phyloP scores from a whole-genome alignment of 2,113 vertebrate species.

The Ahaetulla prasina region DNA sequence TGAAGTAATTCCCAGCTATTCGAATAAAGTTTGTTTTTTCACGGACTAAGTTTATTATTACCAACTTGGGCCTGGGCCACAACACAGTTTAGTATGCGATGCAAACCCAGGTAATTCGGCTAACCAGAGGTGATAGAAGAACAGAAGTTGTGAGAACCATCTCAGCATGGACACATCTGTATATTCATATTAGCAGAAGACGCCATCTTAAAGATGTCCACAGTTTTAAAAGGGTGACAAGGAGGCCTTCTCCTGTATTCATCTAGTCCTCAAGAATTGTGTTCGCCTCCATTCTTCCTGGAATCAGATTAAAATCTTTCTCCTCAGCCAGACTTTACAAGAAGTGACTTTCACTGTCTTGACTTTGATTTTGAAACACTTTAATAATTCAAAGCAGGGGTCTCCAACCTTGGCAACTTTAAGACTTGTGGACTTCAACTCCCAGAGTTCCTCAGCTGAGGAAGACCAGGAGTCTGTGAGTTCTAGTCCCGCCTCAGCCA shows the following conservation, averaged over 20 bases:
- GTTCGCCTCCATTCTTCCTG: neutral
- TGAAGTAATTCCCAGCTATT: too few relatives aligned
- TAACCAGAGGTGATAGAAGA: neutral
- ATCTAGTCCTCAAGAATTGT: neutral
- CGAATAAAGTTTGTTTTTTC: too few relatives aligned
- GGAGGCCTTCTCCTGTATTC: neutral
- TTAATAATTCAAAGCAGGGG: too few relatives aligned
- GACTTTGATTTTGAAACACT: too few relatives aligned
- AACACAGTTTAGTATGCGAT: neutral
- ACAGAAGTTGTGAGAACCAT: neutral
- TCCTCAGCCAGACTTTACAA: neutral
- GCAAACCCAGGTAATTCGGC: neutral
- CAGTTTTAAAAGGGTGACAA: neutral
- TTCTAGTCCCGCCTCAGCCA: too few relatives aligned
- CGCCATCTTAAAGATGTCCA: neutral
- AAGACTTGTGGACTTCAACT: too few relatives aligned
- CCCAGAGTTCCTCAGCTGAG: too few relatives aligned
- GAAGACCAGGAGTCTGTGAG: too few relatives aligned
- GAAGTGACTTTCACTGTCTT: neutral
- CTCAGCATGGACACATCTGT: neutral
- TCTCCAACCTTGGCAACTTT: too few relatives aligned
- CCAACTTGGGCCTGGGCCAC: too few relatives aligned
- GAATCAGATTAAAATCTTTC: neutral
- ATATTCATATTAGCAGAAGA: neutral
- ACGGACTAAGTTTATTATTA: too few relatives aligned